These are phyloP conservation scores for Psittacula cyanocephala DNA, from an alignment of 2,113 vertebrate genomes.

Conservation along the genomic window DNA sequence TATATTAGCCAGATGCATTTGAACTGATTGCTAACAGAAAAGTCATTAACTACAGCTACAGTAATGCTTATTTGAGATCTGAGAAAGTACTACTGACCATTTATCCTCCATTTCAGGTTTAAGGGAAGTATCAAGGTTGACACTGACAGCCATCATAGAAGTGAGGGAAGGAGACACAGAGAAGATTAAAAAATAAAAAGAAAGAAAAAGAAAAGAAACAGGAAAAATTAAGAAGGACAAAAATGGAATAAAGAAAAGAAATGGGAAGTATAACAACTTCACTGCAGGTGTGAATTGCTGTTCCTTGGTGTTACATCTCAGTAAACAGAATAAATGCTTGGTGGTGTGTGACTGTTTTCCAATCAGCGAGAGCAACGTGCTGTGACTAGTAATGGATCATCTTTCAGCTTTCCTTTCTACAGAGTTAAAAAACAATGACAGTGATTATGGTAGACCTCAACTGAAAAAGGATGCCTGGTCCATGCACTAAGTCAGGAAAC, in stretches of 20 bases:
- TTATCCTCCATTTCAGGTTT: not conserved
- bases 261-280: slow-evolving; percentile 47
- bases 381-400: slow-evolving; percentile 62
- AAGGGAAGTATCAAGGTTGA: not conserved
- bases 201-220: not conserved
- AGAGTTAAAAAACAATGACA: slow-evolving; percentile 14
- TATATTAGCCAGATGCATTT: not conserved
- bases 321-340: slow-evolving; percentile 73
- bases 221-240: slow-evolving; percentile 56
- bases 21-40: not conserved
- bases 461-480: not conserved
- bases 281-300: slow-evolving; percentile 64
- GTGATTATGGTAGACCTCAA: slow-evolving; percentile 10
- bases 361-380: slow-evolving; percentile 69
- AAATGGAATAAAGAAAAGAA: slow-evolving; percentile 67
- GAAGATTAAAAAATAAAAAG: not conserved
- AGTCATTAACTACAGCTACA: not conserved
- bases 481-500: not conserved
- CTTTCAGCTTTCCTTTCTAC: slow-evolving; percentile 43
- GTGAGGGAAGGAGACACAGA: not conserved
- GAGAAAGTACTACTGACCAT: not conserved
- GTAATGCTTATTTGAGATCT: not conserved
- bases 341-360: slow-evolving; percentile 69
- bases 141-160: not conserved
- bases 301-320: slow-evolving; percentile 55